These are phyloP conservation scores for Neria commutata DNA, from an alignment of 2,888 invertebrate species.

Conservation along the genomic window DNA sequence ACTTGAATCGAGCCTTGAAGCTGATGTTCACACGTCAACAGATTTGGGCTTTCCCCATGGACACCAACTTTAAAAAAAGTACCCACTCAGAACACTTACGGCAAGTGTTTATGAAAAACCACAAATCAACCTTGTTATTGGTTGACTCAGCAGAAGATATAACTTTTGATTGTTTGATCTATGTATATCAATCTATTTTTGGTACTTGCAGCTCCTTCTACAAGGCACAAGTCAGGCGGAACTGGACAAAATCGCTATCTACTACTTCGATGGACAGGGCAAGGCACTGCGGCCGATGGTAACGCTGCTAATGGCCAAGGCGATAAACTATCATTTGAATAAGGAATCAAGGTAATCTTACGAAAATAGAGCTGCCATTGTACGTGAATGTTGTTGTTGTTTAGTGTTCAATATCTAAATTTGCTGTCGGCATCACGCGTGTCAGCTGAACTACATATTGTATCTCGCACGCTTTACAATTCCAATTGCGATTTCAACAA, in stretches of 20 bases:
- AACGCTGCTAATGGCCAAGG: conserved; percentile 90
- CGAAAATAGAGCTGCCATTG: background rate
- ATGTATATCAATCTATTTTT: background rate
- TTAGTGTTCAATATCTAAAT: background rate
- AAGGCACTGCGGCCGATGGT: conserved; percentile 97
- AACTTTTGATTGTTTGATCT: background rate
- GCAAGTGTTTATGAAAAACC: too few relatives aligned
- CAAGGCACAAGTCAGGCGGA: conserved; percentile 82
- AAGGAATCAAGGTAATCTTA: conserved; percentile 78
- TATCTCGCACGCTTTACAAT: too few relatives aligned
- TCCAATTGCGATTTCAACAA: too few relatives aligned
- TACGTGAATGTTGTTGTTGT: background rate
- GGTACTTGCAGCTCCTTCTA: conserved; percentile 64
- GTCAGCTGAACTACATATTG: too few relatives aligned
- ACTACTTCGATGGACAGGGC: conserved; percentile 98
- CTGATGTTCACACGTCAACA: too few relatives aligned
- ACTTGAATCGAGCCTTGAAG: background rate
- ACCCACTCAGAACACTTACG: too few relatives aligned
- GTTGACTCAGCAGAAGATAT: too few relatives aligned
- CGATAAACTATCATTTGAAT: conserved; percentile 87
- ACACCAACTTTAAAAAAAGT: too few relatives aligned
- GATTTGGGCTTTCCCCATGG: too few relatives aligned
- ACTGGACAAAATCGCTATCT: conserved; percentile 89
- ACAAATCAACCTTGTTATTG: too few relatives aligned
- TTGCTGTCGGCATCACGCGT: too few relatives aligned